phyloP scores from a whole-genome alignment of 1,140 invertebrate genomes.

The Anastrepha obliqua region DNA sequence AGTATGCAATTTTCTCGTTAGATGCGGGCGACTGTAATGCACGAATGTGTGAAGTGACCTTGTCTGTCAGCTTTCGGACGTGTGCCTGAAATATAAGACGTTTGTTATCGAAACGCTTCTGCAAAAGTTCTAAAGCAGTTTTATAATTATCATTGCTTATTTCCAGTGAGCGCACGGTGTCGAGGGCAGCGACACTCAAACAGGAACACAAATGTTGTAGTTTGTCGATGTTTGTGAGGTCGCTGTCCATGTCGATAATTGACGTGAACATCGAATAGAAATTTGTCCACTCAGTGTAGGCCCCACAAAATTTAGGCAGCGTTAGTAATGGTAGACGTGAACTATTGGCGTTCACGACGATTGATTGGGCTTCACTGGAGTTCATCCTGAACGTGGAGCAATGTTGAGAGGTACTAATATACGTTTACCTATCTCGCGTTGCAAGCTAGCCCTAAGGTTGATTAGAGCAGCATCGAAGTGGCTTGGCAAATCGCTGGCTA shows the following conservation, averaged over 20 bases:
- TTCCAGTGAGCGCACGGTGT: not conserved
- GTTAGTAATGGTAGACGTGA: no score
- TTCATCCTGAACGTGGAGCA: no score
- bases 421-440: no score
- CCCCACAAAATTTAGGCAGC: not conserved
- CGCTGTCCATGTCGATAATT: not conserved
- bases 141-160: not conserved
- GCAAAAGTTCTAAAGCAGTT: not conserved
- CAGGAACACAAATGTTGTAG: not conserved
- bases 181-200: not conserved
- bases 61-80: not conserved
- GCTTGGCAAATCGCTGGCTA: no score
- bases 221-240: not conserved
- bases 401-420: no score
- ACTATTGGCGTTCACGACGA: no score
- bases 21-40: not conserved
- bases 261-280: not conserved
- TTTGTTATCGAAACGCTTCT: not conserved
- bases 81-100: constrained; percentile 28
- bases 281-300: not conserved
- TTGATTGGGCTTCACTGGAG: no score
- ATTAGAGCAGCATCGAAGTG: no score
- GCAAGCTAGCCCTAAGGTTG: no score
- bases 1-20: constrained; percentile 23
- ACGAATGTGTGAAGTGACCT: not conserved